Base-by-base conservation (phyloP, 2,888 invertebrate species). In the Latheticus oryzae region DNA sequence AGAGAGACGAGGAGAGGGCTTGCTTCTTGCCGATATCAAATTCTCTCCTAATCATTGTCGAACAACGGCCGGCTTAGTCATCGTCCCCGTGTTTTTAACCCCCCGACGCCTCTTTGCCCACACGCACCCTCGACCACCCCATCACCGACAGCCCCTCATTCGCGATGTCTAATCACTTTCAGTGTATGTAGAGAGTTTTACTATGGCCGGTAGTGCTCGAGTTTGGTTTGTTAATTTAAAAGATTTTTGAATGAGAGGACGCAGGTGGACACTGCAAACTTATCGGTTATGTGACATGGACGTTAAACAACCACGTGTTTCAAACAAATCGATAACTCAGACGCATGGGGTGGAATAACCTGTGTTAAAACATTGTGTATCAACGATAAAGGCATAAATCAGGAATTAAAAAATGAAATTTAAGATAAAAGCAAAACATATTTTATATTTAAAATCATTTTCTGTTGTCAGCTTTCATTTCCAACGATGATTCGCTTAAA, bases 131-230 rank as follows among this genome's bases (percentile, higher is more conserved):
- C 66, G 64, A 65, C 66, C 61, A 64, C 66, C 64, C 66, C 60
- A 65, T 66, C 63, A 58, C 54, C 61, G 70, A 58, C 66, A 66
- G 71, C 70, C 73, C 71, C 74, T 74, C 73, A 72, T 73, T 73
- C 74, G 71, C 72, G 70, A 73, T 72, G 74, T 76, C 75, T 76
- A 76, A 76, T 76, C 75, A 75, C 73, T 75, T 73, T 71, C 73
- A 73, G 73, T 74, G 68, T 68, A 66, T 66, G 68, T 66, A 68
- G 66, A 65, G 65, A 68, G 69, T 71, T 70, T 68, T 63, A 66
- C 65, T 63, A 67, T 65, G 65, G 64, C 67, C 71, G 68, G 67
- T 66, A 58, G 60, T 60, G 63, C 61, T 60, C 24, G 32, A 35
- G 26, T 48, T 38, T 28, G 24, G 42, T 53, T 30, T 13, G 40